Conservation (phyloP, 2,888 invertebrate species). For the Prenolepis imparis region DNA sequence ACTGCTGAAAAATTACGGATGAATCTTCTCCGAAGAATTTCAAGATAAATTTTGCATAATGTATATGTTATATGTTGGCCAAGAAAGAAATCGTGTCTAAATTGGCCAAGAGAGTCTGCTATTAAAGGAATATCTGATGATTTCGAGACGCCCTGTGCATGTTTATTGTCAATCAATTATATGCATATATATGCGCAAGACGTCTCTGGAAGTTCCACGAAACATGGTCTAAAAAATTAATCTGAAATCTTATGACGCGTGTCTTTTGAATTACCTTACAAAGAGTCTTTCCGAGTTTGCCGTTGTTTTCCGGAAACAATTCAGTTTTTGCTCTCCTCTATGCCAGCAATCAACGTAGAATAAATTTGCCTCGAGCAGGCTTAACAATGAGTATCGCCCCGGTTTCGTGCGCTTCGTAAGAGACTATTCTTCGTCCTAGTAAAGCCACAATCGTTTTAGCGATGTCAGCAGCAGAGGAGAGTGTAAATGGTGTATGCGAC, state of each 20-base stretch:
- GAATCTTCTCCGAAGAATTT: neutral
- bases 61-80: neutral
- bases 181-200: neutral
- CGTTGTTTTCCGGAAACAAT: neutral
- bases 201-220: neutral
- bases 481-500: neutral
- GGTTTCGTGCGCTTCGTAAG: slow-evolving; percentile 38
- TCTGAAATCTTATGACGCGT: neutral
- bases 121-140: neutral
- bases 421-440: slow-evolving; percentile 59
- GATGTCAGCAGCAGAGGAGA: neutral
- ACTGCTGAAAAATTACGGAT: neutral
- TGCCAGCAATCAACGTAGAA: neutral
- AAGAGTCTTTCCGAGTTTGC: neutral
- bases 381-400: neutral
- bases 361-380: slow-evolving; percentile 15
- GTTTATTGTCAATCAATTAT: neutral
- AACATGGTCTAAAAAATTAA: neutral
- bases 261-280: neutral
- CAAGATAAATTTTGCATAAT: slow-evolving; percentile 1
- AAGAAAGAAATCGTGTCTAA: neutral
- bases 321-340: neutral
- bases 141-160: neutral
- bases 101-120: neutral
- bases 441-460: slow-evolving; percentile 68